phyloP scores from a whole-genome alignment of 2,888 invertebrate species.

The Caenorhabditis plicata region DNA sequence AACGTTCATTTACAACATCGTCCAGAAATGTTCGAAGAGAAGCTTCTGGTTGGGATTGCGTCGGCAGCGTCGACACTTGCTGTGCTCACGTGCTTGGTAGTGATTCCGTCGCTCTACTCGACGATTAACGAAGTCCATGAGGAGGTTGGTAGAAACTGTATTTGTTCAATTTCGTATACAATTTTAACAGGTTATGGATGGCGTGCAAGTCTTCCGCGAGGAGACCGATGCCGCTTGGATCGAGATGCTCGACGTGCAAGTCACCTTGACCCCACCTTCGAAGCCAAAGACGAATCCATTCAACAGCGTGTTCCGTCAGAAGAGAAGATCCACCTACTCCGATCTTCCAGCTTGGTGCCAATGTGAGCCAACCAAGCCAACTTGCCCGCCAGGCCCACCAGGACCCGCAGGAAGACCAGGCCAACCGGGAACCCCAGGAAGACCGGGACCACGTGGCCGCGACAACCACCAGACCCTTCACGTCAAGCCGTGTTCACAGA shows the following conservation, averaged over 20 bases:
- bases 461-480: constrained; percentile 44
- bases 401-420: constrained; percentile 52
- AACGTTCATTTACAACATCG: too few species aligned
- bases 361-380: constrained; percentile 50
- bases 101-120: too few species aligned
- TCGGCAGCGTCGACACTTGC: constrained; percentile 42
- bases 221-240: constrained; percentile 54
- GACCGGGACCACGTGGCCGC: constrained; percentile 44
- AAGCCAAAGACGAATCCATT: constrained; percentile 49
- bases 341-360: constrained; percentile 53
- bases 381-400: constrained; percentile 49
- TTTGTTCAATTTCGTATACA: neutral
- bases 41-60: constrained; percentile 45
- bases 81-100: constrained; percentile 49
- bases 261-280: constrained; percentile 58
- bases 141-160: constrained; percentile 20
- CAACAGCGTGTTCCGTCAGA: constrained; percentile 52
- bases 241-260: constrained; percentile 53
- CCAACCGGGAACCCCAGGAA: constrained; percentile 37
- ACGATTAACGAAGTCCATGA: constrained; percentile 55
- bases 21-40: constrained; percentile 44
- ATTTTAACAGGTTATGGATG: constrained; percentile 41
- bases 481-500: constrained; percentile 42
- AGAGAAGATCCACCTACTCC: constrained; percentile 45
- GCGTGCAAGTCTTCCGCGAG: constrained; percentile 48